phyloP scores from a whole-genome alignment of 2,113 vertebrate genomes.

The Corydoras sp. region DNA sequence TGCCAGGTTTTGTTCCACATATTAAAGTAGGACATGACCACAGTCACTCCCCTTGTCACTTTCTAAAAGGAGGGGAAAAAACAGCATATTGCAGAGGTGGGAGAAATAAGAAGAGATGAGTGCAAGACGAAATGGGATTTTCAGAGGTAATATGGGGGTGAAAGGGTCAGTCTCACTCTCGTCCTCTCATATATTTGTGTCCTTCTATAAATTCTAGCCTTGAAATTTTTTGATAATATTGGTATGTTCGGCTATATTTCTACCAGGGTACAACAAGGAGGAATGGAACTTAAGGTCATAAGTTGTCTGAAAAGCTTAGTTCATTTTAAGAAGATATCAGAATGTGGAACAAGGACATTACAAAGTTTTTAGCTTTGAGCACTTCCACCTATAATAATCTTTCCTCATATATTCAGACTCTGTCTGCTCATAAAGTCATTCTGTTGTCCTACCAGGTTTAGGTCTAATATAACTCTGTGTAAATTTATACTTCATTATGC shows the following conservation, averaged over 20 bases:
- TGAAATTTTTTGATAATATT: not conserved
- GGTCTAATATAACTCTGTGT: no score
- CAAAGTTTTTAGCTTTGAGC: no score
- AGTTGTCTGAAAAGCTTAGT: not conserved
- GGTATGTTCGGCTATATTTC: not conserved
- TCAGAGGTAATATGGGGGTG: not conserved
- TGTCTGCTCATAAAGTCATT: no score
- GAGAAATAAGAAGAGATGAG: not conserved
- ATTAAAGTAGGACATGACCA: not conserved
- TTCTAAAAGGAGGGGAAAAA: not conserved
- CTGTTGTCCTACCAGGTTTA: no score
- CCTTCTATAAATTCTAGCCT: not conserved
- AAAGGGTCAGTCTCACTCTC: not conserved
- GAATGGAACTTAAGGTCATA: not conserved
- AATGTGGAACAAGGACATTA: not conserved
- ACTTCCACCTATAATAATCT: no score
- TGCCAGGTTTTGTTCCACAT: not conserved
- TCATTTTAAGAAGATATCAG: not conserved
- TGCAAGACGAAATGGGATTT: not conserved
- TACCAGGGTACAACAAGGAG: not conserved
- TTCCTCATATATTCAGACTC: no score
- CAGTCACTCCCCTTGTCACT: conserved; percentile 1
- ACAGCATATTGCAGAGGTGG: not conserved
- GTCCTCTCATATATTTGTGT: not conserved
- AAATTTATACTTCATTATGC: no score